phyloP scores from a whole-genome alignment of 1,140 invertebrate genomes.

The Zaprionus kolodkinae region DNA sequence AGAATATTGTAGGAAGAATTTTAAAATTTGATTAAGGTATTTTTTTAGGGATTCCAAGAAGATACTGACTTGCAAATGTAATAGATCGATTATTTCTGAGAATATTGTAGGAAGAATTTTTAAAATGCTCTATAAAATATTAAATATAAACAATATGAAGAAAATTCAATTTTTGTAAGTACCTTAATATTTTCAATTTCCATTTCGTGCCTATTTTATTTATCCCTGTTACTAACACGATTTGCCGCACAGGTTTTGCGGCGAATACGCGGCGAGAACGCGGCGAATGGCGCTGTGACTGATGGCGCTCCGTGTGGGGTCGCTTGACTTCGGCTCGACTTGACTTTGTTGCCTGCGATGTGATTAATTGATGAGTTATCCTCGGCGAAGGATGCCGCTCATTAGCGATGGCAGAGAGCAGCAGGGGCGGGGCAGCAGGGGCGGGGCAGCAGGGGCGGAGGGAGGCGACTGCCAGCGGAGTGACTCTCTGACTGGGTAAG shows the following conservation, averaged over 20 bases:
- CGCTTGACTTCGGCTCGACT: constrained; percentile 37
- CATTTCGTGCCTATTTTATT: background rate
- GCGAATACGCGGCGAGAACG: background rate
- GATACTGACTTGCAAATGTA: too few relatives aligned
- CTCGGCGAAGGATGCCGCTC: constrained; percentile 31
- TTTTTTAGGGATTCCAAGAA: too few relatives aligned
- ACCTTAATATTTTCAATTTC: background rate
- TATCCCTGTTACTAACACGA: background rate
- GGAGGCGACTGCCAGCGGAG: background rate
- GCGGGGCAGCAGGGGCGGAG: background rate
- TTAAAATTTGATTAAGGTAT: too few relatives aligned
- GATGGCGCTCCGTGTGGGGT: constrained; percentile 17
- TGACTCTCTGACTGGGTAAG: background rate
- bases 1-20: too few relatives aligned
- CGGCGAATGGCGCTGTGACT: constrained; percentile 19
- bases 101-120: too few relatives aligned
- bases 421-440: background rate
- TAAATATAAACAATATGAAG: too few relatives aligned
- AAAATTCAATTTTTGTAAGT: background rate
- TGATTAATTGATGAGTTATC: constrained; percentile 52
- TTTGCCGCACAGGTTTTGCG: constrained; percentile 4
- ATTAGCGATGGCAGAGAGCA: constrained; percentile 32
- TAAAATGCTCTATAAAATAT: too few relatives aligned
- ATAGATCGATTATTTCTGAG: too few relatives aligned
- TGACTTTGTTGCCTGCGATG: constrained; percentile 31